Conservation (phyloP, 2,888 invertebrate genomes). For the Globia sparganii region DNA sequence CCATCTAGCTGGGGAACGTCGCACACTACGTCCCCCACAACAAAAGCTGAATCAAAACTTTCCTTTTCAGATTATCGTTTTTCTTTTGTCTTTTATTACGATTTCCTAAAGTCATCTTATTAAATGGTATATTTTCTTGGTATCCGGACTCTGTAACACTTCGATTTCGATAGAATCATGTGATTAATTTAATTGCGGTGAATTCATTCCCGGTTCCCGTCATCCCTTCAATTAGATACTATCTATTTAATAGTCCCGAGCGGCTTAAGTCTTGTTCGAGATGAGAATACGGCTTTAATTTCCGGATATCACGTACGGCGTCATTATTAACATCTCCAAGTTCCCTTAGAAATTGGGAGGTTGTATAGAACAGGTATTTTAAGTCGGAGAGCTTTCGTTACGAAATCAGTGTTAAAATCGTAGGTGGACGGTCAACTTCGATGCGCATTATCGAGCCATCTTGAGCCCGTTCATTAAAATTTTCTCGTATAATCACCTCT, state of each 20-base stretch:
- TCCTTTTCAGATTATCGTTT: not conserved
- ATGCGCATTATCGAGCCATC: slow-evolving; percentile 44
- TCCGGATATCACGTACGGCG: slow-evolving; percentile 56
- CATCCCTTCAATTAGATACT: slow-evolving; percentile 49
- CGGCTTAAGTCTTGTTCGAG: slow-evolving; percentile 43
- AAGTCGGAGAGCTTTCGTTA: slow-evolving; percentile 48
- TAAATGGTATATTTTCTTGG: not conserved
- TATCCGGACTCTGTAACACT: not conserved
- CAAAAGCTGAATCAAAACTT: not conserved
- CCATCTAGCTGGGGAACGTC: too few relatives aligned
- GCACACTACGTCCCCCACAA: too few relatives aligned
- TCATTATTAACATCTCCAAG: slow-evolving; percentile 50
- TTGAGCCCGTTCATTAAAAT: slow-evolving; percentile 49
- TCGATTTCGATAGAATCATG: slow-evolving; percentile 28
- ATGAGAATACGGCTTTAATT: slow-evolving; percentile 52
- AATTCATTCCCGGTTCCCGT: slow-evolving; percentile 35
- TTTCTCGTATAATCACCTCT: slow-evolving; percentile 39
- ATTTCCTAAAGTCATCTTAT: slow-evolving; percentile 1
- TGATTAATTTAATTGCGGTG: slow-evolving; percentile 43
- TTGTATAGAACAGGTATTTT: slow-evolving; percentile 44
- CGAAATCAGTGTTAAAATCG: slow-evolving; percentile 49
- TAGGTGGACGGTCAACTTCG: slow-evolving; percentile 36
- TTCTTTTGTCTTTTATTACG: not conserved
- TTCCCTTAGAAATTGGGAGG: slow-evolving; percentile 35
- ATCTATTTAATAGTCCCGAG: slow-evolving; percentile 47